Base-by-base conservation (phyloP, 2,888 invertebrate species). In the Thymelicus acteon region DNA sequence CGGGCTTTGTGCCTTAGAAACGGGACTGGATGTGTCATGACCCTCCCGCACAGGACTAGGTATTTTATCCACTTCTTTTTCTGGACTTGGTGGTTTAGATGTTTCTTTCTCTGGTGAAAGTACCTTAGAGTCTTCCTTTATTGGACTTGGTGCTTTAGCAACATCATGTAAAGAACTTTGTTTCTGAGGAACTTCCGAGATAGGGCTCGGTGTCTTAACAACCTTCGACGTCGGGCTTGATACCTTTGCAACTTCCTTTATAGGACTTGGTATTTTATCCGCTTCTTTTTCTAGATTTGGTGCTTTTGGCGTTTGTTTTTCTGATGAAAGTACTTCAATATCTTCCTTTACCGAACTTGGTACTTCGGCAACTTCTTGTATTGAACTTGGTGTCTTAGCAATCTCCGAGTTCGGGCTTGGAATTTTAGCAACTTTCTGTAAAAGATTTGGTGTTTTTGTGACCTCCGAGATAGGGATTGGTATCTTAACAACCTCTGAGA, bases 111-210 rank as follows among this genome's bases (percentile, higher is more conserved):
- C 31, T 40, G 40, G 40, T 6, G 40, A 39, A 0, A 69, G 61
- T n/a, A 24, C 63, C 37, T 74, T 76, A 0, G 62, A 39, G 0
- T 62, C 71, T 6, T n/a, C 48, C 10, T 75, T 71, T 8, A 60
- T 44, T 6, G 64, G 74, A 69, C 72, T 76, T 47, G 24, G 62
- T 44, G 31, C 61, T 4, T 69, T 73, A 0, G 77, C 73, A 6
- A 68, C 66, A 0, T 47, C 71, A n/a, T 74, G 48, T 0, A 67
- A 37, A 1, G 73, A 71, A 48, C 74, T 76, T 0, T 71, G 44
- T 7, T n/a, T 31, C 15, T 40, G 6, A 3, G 39, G 7, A 31
- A 40, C 39, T 24, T 39, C 13, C 5, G 15, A 15, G 5, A 40
- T 40, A 15, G 60, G 40, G 8, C 15, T 40, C 1, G 60, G 7